Percentiles rank a stretch among this genome's conserved stretches.
Conservation (phyloP, 2,113 vertebrate species). For the Ia io region DNA sequence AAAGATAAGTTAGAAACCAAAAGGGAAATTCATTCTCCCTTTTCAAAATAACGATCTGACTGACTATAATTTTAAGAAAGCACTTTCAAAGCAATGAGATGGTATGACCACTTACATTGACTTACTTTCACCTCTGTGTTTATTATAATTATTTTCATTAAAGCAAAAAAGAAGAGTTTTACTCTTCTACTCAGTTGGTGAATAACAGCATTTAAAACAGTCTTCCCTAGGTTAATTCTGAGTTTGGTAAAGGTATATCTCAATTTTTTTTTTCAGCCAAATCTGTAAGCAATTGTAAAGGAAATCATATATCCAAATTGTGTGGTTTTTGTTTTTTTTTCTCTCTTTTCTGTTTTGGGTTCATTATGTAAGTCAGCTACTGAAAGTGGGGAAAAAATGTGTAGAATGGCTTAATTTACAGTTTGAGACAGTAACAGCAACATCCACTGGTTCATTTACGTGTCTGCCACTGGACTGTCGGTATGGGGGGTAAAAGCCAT, state of each 20-base stretch:
- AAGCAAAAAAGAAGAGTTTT: not conserved
- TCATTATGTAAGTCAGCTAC: not conserved
- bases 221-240: constrained; percentile 9
- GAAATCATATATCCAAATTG: not conserved
- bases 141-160: not conserved
- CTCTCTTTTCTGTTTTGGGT: not conserved
- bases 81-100: not conserved
- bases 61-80: not conserved
- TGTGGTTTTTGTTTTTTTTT: too few species aligned
- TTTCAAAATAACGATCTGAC: not conserved
- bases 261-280: not conserved
- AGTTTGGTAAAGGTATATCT: not conserved
- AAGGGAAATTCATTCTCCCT: not conserved
- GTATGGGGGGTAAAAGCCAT: not conserved
- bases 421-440: not conserved
- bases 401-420: not conserved
- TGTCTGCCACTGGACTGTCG: not conserved
- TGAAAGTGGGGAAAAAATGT: not conserved
- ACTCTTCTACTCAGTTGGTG: not conserved
- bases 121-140: not conserved
- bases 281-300: not conserved
- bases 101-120: not conserved
- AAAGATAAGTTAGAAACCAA: not conserved
- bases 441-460: not conserved
- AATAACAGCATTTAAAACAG: not conserved